A percentile compares a stretch with the other conserved stretches of the same genome.
phyloP scores from a whole-genome alignment of 2,113 vertebrate genomes.

The Saguinus midas region DNA sequence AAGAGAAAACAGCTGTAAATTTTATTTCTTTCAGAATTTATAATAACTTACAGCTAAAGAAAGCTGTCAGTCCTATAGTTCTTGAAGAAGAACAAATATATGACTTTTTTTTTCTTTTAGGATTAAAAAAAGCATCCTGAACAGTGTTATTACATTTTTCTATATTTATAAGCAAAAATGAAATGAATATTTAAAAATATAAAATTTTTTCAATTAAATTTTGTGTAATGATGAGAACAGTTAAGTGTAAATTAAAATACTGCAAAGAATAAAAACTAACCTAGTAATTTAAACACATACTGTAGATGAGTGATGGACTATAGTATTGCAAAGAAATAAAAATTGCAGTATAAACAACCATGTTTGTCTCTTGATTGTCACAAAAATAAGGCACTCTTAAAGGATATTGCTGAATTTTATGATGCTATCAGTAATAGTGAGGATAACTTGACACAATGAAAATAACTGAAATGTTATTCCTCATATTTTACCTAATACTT shows the following conservation, averaged over 20 bases:
- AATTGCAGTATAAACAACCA: neutral
- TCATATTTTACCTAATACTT: neutral
- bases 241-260: neutral
- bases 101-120: constrained; percentile 42
- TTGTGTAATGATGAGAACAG: constrained; percentile 29
- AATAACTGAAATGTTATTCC: constrained; percentile 8
- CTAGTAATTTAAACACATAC: constrained; percentile 62
- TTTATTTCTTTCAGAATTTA: constrained; percentile 68
- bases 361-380: neutral
- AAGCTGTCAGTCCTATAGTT: constrained; percentile 53
- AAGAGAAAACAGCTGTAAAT: constrained; percentile 53
- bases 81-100: constrained; percentile 54
- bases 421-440: neutral
- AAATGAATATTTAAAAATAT: constrained; percentile 26
- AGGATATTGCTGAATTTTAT: neutral
- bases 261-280: neutral
- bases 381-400: neutral
- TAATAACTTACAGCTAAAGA: constrained; percentile 60
- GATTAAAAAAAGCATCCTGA: neutral
- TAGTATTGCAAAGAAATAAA: neutral
- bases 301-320: constrained; percentile 53
- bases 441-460: neutral
- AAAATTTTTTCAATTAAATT: constrained; percentile 30
- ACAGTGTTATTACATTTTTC: constrained; percentile 35
- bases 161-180: neutral